A percentile compares a stretch with the other conserved stretches of the same genome.
phyloP scores from a whole-genome alignment of 2,797 vertebrate species.

The Rhinatrema bivittatum region DNA sequence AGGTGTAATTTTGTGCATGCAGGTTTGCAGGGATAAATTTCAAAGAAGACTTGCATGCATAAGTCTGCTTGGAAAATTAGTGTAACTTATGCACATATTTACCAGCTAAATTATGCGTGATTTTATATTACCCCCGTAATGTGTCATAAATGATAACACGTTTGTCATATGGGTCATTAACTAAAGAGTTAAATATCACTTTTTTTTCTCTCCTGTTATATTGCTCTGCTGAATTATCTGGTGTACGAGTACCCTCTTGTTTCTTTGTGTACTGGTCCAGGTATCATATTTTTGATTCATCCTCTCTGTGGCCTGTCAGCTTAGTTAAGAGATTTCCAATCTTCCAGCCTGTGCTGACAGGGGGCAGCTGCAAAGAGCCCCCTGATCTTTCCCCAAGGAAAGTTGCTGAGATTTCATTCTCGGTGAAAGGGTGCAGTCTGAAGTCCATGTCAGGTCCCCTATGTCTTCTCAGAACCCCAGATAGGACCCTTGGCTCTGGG shows the following conservation, averaged over 20 bases:
- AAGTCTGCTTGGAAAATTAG: too few species aligned
- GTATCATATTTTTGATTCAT: slow-evolving; percentile 59
- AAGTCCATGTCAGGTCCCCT: slow-evolving; percentile 60
- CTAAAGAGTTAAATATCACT: slow-evolving; percentile 41
- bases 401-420: slow-evolving; percentile 64
- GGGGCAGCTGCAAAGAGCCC: slow-evolving; percentile 64
- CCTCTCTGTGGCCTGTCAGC: slow-evolving; percentile 63
- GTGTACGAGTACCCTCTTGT: slow-evolving; percentile 20
- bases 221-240: slow-evolving; percentile 30
- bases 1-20: too few species aligned
- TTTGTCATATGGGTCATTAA: too few species aligned
- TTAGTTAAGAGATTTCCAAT: slow-evolving; percentile 73
- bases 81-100: too few species aligned
- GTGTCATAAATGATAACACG: too few species aligned
- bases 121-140: too few species aligned
- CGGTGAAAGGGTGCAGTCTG: slow-evolving; percentile 58
- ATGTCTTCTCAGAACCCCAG: slow-evolving; percentile 53
- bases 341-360: slow-evolving; percentile 58
- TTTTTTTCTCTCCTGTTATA: slow-evolving; percentile 21
- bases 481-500: slow-evolving; percentile 38
- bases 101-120: too few species aligned
- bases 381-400: slow-evolving; percentile 62
- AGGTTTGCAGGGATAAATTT: too few species aligned
- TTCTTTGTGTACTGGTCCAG: slow-evolving; percentile 53
- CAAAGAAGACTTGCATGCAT: too few species aligned